These are phyloP conservation scores for Callipepla squamata DNA, from an alignment of 2,113 vertebrate genomes.

Conservation along the genomic window DNA sequence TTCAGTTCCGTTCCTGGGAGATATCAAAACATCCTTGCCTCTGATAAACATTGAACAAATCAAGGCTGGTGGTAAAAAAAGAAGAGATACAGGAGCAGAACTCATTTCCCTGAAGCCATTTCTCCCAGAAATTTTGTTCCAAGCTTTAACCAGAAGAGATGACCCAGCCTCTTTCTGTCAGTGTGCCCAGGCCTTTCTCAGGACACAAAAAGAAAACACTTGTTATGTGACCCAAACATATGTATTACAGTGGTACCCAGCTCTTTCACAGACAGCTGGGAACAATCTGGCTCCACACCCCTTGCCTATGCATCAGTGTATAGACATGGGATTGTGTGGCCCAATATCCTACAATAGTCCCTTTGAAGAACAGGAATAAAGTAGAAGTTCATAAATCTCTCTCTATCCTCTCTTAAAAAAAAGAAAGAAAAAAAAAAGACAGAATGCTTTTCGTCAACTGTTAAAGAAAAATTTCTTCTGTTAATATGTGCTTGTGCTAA, in stretches of 20 bases:
- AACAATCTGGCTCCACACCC: neutral
- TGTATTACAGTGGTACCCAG: slow-evolving; percentile 8
- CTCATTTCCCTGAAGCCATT: rapidly evolving
- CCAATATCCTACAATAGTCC: neutral
- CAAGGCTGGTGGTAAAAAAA: neutral
- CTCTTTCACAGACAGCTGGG: slow-evolving; percentile 9
- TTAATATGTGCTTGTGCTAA: neutral
- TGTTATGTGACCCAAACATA: slow-evolving; percentile 7
- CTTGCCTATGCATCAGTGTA: slow-evolving; percentile 1
- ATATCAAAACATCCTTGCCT: neutral
- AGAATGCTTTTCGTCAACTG: neutral
- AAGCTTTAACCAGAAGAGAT: neutral
- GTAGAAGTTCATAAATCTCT: neutral
- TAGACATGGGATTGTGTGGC: neutral
- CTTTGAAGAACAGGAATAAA: slow-evolving; percentile 17
- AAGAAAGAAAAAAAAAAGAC: neutral
- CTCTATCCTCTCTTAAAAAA: neutral
- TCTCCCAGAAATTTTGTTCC: neutral
- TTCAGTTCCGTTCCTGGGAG: neutral
- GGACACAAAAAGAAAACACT: slow-evolving; percentile 8
- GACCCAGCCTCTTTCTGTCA: neutral
- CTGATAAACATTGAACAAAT: neutral
- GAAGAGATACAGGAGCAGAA: neutral
- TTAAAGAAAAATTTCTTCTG: neutral
- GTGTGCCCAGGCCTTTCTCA: neutral